phyloP scores from a whole-genome alignment of 1,140 invertebrate species.

The Zaprionus capensis region DNA sequence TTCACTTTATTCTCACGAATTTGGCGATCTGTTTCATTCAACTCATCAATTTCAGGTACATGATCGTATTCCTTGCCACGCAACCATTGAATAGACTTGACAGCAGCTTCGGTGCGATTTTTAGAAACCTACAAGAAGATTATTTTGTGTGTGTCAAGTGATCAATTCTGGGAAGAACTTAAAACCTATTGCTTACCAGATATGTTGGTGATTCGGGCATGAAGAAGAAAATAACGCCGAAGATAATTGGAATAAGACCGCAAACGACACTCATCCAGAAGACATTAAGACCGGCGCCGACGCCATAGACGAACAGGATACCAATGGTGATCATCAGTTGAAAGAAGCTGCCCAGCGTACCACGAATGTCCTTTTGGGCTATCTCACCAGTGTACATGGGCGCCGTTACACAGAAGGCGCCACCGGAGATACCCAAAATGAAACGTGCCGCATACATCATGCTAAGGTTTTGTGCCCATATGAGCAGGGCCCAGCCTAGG shows the following conservation, averaged over 20 bases:
- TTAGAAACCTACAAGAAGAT: conserved; percentile 82
- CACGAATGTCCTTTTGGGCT: conserved; percentile 90
- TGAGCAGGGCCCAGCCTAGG: conserved; percentile 91
- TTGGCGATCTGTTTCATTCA: conserved; percentile 86
- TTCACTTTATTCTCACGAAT: conserved; percentile 86
- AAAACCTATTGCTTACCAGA: conserved; percentile 70
- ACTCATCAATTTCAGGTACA: conserved; percentile 86
- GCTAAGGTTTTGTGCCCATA: conserved; percentile 87
- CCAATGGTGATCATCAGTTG: conserved; percentile 91
- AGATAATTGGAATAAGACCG: conserved; percentile 88
- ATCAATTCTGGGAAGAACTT: background rate
- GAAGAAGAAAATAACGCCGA: conserved; percentile 88
- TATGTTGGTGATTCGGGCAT: conserved; percentile 92
- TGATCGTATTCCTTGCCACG: conserved; percentile 88
- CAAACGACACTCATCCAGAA: conserved; percentile 88
- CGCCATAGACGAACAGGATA: conserved; percentile 88
- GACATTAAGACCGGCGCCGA: conserved; percentile 87
- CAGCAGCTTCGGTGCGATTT: conserved; percentile 87
- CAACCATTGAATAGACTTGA: conserved; percentile 87
- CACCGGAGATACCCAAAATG: conserved; percentile 89
- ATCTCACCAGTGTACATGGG: conserved; percentile 94
- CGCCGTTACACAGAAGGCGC: conserved; percentile 90
- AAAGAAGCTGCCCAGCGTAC: conserved; percentile 91
- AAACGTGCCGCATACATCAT: conserved; percentile 91
- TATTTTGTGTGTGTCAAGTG: background rate